Conservation (phyloP, 2,797 vertebrate species). For the Sebastes aleutianus region DNA sequence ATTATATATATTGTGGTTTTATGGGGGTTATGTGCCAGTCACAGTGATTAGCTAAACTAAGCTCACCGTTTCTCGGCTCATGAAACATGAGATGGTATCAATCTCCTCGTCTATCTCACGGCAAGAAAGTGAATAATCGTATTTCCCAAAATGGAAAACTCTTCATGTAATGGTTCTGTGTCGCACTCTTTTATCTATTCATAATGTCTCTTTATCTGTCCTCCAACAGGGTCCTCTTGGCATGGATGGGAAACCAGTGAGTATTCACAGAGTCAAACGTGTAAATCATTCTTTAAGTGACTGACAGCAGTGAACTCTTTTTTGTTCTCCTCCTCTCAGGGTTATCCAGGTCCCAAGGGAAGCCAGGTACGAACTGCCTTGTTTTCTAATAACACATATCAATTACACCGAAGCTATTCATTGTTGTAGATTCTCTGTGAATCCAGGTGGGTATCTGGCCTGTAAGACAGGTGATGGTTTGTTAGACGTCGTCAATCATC, state of each 20-base stretch:
- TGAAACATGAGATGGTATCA: background rate
- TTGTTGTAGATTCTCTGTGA: background rate
- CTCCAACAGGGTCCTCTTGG: constrained; percentile 91
- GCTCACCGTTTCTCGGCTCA: background rate
- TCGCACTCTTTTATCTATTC: constrained; percentile 19
- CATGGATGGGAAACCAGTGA: constrained; percentile 96
- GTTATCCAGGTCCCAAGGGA: constrained; percentile 81
- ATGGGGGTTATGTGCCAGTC: background rate
- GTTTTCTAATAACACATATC: constrained; percentile 15
- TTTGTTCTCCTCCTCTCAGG: constrained; percentile 64
- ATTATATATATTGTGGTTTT: background rate
- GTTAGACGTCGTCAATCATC: constrained; percentile 42
- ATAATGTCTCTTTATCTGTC: constrained; percentile 12
- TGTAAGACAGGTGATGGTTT: constrained; percentile 35
- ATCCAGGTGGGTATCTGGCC: constrained; percentile 33
- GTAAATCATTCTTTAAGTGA: background rate
- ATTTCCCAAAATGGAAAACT: background rate
- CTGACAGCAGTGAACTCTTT: background rate
- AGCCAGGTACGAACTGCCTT: constrained; percentile 73
- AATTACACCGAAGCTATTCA: constrained; percentile 5
- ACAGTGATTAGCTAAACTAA: background rate
- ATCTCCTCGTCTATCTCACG: background rate
- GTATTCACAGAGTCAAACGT: constrained; percentile 63
- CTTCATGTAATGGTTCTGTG: background rate
- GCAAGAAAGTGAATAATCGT: background rate